Conservation (phyloP, 2,113 vertebrate genomes). For the Chionis minor region DNA sequence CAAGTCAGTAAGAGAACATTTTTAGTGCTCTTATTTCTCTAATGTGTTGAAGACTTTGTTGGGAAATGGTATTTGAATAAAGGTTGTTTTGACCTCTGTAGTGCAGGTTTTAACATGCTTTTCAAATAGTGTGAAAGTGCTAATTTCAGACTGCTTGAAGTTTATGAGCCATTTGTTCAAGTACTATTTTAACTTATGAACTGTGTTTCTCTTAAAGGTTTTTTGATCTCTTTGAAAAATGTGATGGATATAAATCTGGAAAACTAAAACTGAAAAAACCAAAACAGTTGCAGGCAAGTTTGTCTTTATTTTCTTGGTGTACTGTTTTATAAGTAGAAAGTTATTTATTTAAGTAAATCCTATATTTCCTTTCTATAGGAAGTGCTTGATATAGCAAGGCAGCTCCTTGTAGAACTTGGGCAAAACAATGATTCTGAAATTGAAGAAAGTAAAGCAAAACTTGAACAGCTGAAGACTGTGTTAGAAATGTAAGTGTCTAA, state of each 20-base stretch:
- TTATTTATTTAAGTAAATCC: background rate
- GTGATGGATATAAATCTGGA: slow-evolving; percentile 87
- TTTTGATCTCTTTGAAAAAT: slow-evolving; percentile 93
- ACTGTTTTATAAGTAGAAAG: background rate
- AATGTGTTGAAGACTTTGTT: background rate
- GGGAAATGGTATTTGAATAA: background rate
- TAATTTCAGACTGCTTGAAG: background rate
- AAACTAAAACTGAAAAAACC: slow-evolving; percentile 91
- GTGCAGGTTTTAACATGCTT: background rate
- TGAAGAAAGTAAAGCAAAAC: slow-evolving; percentile 91
- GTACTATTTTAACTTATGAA: background rate
- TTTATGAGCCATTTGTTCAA: background rate
- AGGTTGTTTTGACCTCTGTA: background rate
- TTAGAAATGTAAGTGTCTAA: slow-evolving; percentile 84
- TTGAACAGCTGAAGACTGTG: slow-evolving; percentile 90
- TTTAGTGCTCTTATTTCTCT: background rate
- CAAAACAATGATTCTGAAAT: slow-evolving; percentile 92
- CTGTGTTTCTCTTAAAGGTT: slow-evolving; percentile 70
- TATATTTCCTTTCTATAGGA: slow-evolving; percentile 70
- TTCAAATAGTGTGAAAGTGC: background rate
- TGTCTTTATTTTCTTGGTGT: background rate
- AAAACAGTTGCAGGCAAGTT: slow-evolving; percentile 85
- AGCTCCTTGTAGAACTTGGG: slow-evolving; percentile 85
- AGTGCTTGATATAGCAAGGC: slow-evolving; percentile 88
- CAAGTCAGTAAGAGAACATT: background rate